A percentile compares a stretch with the other conserved stretches of the same genome.
Conservation (phyloP, 2,888 invertebrate genomes). For the Hirtodrosophila alboralis region DNA sequence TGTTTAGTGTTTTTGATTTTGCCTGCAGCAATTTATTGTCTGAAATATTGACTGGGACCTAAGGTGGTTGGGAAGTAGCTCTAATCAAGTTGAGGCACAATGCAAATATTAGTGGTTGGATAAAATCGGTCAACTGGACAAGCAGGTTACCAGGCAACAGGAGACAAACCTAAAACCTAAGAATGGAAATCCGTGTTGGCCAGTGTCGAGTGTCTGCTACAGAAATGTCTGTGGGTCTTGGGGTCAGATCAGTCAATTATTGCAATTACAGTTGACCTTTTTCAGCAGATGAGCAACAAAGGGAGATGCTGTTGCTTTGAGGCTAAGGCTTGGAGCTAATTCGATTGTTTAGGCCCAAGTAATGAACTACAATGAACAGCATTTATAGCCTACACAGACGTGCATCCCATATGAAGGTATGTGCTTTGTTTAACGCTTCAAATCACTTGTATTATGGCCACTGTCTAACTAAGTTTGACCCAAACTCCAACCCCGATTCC, state of each 20-base stretch:
- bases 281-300: conserved; percentile 9
- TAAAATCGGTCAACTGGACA: not conserved
- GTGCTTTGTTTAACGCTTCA: conserved; percentile 30
- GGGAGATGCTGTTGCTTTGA: conserved; percentile 16
- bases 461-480: not conserved
- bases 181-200: too few relatives aligned
- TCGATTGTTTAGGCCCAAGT: conserved; percentile 69
- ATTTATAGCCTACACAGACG: conserved; percentile 20
- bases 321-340: conserved; percentile 48
- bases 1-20: conserved; percentile 12
- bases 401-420: not conserved
- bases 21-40: conserved; percentile 3
- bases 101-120: conserved; percentile 33
- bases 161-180: too few relatives aligned
- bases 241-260: conserved; percentile 5
- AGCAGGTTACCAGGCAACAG: too few relatives aligned
- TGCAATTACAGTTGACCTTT: conserved; percentile 32
- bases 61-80: conserved; percentile 17
- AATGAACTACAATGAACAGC: conserved; percentile 50
- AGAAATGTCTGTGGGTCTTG: conserved; percentile 1
- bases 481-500: not conserved
- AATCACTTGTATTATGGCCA: conserved; percentile 39
- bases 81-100: conserved; percentile 46
- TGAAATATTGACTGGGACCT: conserved; percentile 18
- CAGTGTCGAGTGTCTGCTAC: too few relatives aligned